These are phyloP conservation scores for Tipula vernalis DNA, from an alignment of 2,888 invertebrate species.

Conservation along the genomic window DNA sequence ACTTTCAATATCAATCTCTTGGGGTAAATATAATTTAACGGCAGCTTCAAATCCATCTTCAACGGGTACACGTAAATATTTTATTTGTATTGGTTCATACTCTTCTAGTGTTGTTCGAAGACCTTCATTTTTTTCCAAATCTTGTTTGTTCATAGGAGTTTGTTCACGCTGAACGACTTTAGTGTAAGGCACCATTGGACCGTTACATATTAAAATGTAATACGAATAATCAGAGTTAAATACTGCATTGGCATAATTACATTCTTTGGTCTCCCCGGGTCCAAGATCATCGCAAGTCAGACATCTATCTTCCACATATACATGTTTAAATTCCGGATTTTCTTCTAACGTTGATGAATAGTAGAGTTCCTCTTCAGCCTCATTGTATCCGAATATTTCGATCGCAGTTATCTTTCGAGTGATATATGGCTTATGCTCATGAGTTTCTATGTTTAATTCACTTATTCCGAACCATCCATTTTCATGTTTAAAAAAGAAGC, in stretches of 20 bases:
- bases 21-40: conserved; percentile 53
- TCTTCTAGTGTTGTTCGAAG: background rate
- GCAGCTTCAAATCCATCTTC: conserved; percentile 43
- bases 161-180: conserved; percentile 30
- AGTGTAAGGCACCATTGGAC: conserved; percentile 46
- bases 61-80: conserved; percentile 33
- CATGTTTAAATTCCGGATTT: conserved; percentile 56
- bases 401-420: background rate
- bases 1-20: conserved; percentile 35
- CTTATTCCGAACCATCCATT: background rate
- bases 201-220: conserved; percentile 54
- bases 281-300: conserved; percentile 52
- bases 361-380: conserved; percentile 12
- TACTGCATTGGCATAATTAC: conserved; percentile 43
- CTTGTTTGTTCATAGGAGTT: background rate
- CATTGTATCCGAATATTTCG: background rate
- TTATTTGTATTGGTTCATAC: background rate
- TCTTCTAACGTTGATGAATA: conserved; percentile 52
- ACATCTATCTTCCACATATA: conserved; percentile 45
- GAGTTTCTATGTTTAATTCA: background rate
- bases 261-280: conserved; percentile 41
- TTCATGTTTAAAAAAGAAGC: background rate
- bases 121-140: background rate
- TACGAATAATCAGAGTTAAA: conserved; percentile 50
- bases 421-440: background rate